Evolutionary conservation across 2,113 vertebrate genomes (phyloP), one percentile per base, ranked within the genome.

Genomic region (Daubentonia madagascariensis): DNA sequence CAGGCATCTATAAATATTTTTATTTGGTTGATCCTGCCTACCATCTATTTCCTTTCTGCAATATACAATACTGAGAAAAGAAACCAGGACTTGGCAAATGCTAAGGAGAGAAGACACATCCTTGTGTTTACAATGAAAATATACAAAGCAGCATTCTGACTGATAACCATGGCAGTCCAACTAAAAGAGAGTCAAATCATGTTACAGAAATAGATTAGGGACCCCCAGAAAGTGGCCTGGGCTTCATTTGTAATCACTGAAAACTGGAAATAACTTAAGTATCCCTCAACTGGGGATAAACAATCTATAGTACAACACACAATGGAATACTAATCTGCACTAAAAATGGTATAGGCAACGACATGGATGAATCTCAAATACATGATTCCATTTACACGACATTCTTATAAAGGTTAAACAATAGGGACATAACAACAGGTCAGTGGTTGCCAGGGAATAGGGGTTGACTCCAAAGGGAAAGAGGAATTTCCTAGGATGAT

Each of bases 121-220:
- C 59, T n/a, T n/a, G 6, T 65, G 45, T 72, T 95, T 76, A 83
- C n/a, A 48, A 89, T 78, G 32, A 73, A 96, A 81, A 96, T 28
- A 54, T 6, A 80, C 86, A 57, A 85, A 85, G 20, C 20, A 84
- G 48, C 57, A 80, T 72, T 72, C 20, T 45, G 54, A 70, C 48
- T 22, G n/a, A 72, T 32, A 68, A 85, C 61, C 54, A 83, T 1
- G 3, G 52, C 40, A 83, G 35, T 28, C 4, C 52, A 45, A 75
- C 16, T 35, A 57, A 68, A 67, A 73, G 25, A 20, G 92, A 94
- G 28, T n/a, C 37, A 94, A 94, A 10, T 48, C 30, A 23, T 45
- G 45, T 4, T 30, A 54, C 12, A 93, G 52, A 37, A 85, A 73
- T 4, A 61, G n/a, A 61, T 59, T 8, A 28, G 45, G 32, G 23